Evolutionary conservation across 2,888 invertebrate species (phyloP).

Genomic region (Drosophila neotestacea): DNA sequence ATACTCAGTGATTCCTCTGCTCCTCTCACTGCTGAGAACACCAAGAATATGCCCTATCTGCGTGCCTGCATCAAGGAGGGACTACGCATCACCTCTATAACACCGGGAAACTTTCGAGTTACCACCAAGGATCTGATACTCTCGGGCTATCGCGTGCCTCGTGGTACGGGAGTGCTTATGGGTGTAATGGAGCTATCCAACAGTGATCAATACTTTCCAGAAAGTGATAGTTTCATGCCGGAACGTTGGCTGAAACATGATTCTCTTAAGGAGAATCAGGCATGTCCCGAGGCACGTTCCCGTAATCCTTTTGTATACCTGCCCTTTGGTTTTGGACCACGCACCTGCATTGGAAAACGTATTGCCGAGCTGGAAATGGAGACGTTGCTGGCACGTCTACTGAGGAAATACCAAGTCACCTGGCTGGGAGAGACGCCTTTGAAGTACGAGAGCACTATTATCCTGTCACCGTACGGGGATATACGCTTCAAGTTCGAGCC

Average conservation of each 20-base stretch:
- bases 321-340: slow-evolving; percentile 90
- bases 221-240: slow-evolving; percentile 89
- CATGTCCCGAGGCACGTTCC: slow-evolving; percentile 67
- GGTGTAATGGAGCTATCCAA: slow-evolving; percentile 88
- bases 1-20: slow-evolving; percentile 84
- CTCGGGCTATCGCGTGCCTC: slow-evolving; percentile 88
- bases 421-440: slow-evolving; percentile 72
- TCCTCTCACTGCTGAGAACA: slow-evolving; percentile 84
- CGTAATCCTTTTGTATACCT: slow-evolving; percentile 84
- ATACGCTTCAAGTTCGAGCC: slow-evolving; percentile 83
- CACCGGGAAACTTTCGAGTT: slow-evolving; percentile 87
- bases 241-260: slow-evolving; percentile 89
- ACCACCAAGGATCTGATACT: slow-evolving; percentile 87
- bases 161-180: slow-evolving; percentile 90
- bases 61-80: slow-evolving; percentile 92
- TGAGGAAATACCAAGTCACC: slow-evolving; percentile 81
- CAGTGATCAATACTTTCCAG: slow-evolving; percentile 88
- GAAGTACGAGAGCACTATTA: slow-evolving; percentile 76
- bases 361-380: slow-evolving; percentile 91
- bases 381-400: slow-evolving; percentile 85
- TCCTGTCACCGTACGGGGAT: slow-evolving; percentile 82
- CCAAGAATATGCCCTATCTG: slow-evolving; percentile 87
- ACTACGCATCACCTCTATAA: slow-evolving; percentile 88
- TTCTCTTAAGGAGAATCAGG: slow-evolving; percentile 18
- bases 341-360: slow-evolving; percentile 90